These are phyloP conservation scores for Aleiodes sp. DNA, from an alignment of 1,140 invertebrate species.

Conservation along the genomic window DNA sequence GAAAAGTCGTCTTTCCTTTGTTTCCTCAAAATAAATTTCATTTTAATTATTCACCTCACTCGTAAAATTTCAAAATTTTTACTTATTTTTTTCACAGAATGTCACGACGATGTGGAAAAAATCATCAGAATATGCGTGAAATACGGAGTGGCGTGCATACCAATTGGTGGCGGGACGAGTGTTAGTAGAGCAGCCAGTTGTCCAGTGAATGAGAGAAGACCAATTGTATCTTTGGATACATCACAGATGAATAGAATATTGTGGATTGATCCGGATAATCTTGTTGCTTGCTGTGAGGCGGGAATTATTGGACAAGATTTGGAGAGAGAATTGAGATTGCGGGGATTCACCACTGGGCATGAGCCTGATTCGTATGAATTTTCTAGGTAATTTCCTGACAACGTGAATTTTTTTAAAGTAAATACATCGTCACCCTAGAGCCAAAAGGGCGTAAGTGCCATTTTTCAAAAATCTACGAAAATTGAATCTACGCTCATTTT, in stretches of 20 bases:
- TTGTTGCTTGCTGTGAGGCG: conserved; percentile 84
- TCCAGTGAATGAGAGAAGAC: conserved; percentile 80
- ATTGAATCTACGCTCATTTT: no score
- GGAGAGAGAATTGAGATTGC: conserved; percentile 76
- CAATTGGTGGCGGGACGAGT: conserved; percentile 96
- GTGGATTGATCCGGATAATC: conserved; percentile 93
- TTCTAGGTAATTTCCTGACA: conserved; percentile 68
- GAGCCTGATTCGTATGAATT: conserved; percentile 99
- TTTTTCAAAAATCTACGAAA: no score
- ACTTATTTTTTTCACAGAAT: conserved; percentile 56
- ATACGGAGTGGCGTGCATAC: conserved; percentile 87
- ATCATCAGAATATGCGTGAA: conserved; percentile 82
- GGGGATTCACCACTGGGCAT: conserved; percentile 86
- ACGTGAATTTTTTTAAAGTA: no score
- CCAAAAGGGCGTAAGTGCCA: neutral
- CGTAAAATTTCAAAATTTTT: neutral
- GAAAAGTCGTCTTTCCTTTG: neutral
- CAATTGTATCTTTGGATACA: conserved; percentile 92
- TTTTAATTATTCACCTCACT: no score
- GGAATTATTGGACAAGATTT: conserved; percentile 96
- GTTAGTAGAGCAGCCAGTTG: conserved; percentile 92
- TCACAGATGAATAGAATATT: conserved; percentile 95
- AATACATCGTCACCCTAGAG: neutral
- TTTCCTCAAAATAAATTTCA: neutral
- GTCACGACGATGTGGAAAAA: conserved; percentile 83